Evolutionary conservation across 2,797 vertebrate species (phyloP).

Genomic region (Chelidonichthys spinosus): DNA sequence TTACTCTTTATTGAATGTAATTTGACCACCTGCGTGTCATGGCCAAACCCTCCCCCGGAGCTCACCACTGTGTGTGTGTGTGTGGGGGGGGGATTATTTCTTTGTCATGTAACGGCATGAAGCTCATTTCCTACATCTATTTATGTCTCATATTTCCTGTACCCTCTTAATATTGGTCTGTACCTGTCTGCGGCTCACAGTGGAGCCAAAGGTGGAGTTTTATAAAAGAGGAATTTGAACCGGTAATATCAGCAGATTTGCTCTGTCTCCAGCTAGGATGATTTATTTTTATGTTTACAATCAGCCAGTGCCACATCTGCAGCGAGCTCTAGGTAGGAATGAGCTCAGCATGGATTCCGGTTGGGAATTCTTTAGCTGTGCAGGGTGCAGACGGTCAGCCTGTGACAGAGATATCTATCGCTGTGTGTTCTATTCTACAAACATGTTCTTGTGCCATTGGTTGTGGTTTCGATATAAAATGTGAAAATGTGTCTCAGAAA

Average conservation of each 20-base stretch:
- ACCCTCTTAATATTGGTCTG: conserved; percentile 42
- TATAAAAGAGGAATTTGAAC: conserved; percentile 46
- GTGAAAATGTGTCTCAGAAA: conserved; percentile 45
- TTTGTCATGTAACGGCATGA: conserved; percentile 38
- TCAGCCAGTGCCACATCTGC: conserved; percentile 39
- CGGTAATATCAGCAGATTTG: conserved; percentile 42
- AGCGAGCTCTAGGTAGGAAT: conserved; percentile 16
- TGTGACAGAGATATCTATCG: conserved; percentile 41
- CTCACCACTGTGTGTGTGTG: conserved; percentile 24
- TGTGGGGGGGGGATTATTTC: conserved; percentile 33
- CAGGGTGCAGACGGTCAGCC: conserved; percentile 1
- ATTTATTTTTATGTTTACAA: conserved; percentile 59
- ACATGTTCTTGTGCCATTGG: conserved; percentile 54
- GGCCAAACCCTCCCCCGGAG: conserved; percentile 34
- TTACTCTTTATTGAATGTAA: conserved; percentile 78
- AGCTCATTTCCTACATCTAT: conserved; percentile 51
- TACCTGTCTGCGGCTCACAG: conserved; percentile 21
- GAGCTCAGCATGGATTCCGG: neutral
- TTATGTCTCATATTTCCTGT: conserved; percentile 46
- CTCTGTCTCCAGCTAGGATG: conserved; percentile 39
- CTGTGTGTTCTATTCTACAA: conserved; percentile 44
- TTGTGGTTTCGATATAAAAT: conserved; percentile 56
- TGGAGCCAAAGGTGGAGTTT: neutral
- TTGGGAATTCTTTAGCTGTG: too few relatives aligned
- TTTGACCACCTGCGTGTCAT: conserved; percentile 30